A percentile compares a stretch with the other conserved stretches of the same genome.
Conservation (phyloP, 2,797 vertebrate species). For the Mareca strepera region DNA sequence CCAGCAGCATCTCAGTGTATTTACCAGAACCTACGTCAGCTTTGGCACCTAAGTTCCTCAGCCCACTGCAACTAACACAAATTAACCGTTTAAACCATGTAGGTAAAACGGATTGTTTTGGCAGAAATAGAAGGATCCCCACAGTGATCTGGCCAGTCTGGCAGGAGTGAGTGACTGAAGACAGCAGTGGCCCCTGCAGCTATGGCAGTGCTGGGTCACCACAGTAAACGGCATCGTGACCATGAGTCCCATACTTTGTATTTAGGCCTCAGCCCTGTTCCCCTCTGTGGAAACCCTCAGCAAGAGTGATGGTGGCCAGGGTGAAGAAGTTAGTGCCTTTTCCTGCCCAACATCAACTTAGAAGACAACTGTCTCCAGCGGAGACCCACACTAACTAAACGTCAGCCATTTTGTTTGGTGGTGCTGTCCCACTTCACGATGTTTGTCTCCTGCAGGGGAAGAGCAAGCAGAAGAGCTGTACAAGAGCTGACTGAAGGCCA, state of each 20-base stretch:
- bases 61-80: not conserved
- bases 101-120: not conserved
- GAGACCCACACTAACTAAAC: not conserved
- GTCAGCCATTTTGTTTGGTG: not conserved
- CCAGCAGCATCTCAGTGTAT: not conserved
- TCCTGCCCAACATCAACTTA: not conserved
- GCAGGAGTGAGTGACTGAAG: not conserved
- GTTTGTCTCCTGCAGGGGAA: not conserved
- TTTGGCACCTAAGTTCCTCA: not conserved
- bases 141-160: not conserved
- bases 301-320: not conserved
- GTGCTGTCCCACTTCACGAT: not conserved
- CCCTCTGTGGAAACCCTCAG: rapidly evolving
- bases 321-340: not conserved
- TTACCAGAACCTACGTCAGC: not conserved
- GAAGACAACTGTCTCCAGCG: not conserved
- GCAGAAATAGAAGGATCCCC: not conserved
- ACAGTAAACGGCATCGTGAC: not conserved
- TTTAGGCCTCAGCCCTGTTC: rapidly evolving
- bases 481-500: not conserved
- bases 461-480: not conserved
- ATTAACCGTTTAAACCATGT: not conserved
- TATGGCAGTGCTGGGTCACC: not conserved
- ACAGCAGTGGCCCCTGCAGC: not conserved
- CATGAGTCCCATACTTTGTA: not conserved